These are phyloP conservation scores for Drosophila nigritarsus DNA, from an alignment of 2,888 invertebrate species.

Conservation along the genomic window DNA sequence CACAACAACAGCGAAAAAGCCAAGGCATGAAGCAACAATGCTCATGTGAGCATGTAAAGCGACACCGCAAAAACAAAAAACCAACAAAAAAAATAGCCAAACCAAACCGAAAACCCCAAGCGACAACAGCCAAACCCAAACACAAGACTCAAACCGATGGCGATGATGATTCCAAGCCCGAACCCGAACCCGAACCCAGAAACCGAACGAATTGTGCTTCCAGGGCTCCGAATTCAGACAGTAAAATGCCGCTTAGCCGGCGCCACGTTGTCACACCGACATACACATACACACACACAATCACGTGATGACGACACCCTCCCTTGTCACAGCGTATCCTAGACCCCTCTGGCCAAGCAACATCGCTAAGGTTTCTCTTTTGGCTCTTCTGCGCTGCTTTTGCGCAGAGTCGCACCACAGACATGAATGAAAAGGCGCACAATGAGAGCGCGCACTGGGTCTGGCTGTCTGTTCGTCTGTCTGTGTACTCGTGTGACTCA, in stretches of 20 bases:
- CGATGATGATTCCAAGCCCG: constrained; percentile 12
- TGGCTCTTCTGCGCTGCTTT: constrained; percentile 41
- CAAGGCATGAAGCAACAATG: constrained; percentile 74
- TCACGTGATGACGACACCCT: constrained; percentile 63
- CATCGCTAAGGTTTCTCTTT: constrained; percentile 70
- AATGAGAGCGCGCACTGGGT: constrained; percentile 37
- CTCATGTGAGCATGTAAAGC: constrained; percentile 68
- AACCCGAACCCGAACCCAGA: constrained; percentile 17
- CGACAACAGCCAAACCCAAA: constrained; percentile 14
- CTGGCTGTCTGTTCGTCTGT: not conserved
- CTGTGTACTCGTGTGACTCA: constrained; percentile 62
- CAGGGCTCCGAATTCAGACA: constrained; percentile 41
- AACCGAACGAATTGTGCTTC: constrained; percentile 24
- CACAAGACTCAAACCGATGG: not conserved
- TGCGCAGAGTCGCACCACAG: constrained; percentile 54
- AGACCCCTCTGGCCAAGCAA: constrained; percentile 3
- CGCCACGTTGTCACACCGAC: constrained; percentile 72
- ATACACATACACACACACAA: constrained; percentile 39
- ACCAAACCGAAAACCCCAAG: constrained; percentile 16
- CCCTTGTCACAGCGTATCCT: not conserved
- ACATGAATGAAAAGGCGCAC: constrained; percentile 69
- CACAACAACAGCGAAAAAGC: constrained; percentile 35
- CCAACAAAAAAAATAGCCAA: constrained; percentile 10
- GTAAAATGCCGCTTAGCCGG: constrained; percentile 74
- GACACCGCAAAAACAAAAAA: constrained; percentile 55